Evolutionary conservation across 1,140 invertebrate genomes (phyloP), one percentile per base, ranked within the genome.

Genomic region (Acyrthosiphon pisum): DNA sequence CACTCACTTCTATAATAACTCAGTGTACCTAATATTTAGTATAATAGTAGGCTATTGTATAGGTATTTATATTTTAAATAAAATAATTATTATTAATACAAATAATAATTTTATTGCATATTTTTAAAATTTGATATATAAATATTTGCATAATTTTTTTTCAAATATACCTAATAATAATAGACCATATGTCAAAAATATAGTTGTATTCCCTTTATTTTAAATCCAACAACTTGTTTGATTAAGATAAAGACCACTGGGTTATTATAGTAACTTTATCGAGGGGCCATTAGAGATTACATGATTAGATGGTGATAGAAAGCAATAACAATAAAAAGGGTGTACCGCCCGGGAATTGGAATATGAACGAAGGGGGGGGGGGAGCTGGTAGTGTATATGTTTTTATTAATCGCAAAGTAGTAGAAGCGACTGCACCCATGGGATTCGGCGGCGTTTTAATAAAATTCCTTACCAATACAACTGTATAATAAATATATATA

Each of bases 381-480:
- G 81, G 91, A 46, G n/a, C 68, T 53, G 90, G 44, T 68, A 56
- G 46, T 48, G 46, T 92, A 30, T 81, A 53, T 84, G 91, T 93
- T 93, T 93, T 93, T 84, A 93, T 93, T 93, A 93, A 93, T 86
- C 91, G 91, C 81, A 84, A 93, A 93, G 91, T 84, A 93, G 91
- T 44, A 56, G 81, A 46, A 93, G 35, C 81, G 81, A 93, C 81
- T 93, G 81, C 46, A 50, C 91, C 91, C 91, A 9, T 41, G 91
- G 91, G 91, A 93, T 84, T 56, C 35, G 81, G 9, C 48, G 26
- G 37, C 89, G 89, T 68, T 90, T 90, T 90, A 90, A 90, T 90
- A 90, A 90, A 90, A 90, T 53, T 89, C n/a, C 50, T 89, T 41
- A 50, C 53, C 44, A 23, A 30, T 88, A 50, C 87, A 53, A n/a